A percentile compares a stretch with the other conserved stretches of the same genome.
phyloP scores from a whole-genome alignment of 2,888 invertebrate genomes.

The Agriotes lineatus region DNA sequence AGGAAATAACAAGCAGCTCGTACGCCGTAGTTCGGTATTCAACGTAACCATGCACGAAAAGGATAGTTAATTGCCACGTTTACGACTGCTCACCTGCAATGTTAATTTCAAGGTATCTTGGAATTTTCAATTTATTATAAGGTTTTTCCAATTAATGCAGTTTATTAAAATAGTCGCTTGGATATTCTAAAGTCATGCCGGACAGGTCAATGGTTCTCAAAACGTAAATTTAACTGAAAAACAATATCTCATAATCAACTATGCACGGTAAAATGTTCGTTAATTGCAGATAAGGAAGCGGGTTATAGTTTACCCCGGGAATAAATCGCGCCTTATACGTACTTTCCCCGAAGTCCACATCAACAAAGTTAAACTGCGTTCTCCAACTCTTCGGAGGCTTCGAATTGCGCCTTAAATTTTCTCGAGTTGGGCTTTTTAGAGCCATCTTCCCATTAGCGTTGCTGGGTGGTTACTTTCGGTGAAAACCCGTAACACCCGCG shows the following conservation, averaged over 20 bases:
- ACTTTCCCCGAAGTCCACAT: background rate
- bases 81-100: too few species aligned
- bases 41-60: too few species aligned
- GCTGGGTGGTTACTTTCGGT: conserved; percentile 14
- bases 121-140: too few species aligned
- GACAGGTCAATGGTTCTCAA: too few species aligned
- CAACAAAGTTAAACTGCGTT: background rate
- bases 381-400: conserved; percentile 7
- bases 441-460: conserved; percentile 7
- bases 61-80: too few species aligned
- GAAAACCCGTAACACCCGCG: background rate
- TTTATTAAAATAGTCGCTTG: too few species aligned
- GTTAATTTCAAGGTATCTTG: too few species aligned
- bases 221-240: background rate
- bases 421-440: conserved; percentile 10
- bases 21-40: too few species aligned
- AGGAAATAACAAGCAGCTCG: too few species aligned
- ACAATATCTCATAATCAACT: background rate
- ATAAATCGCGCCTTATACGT: conserved; percentile 2
- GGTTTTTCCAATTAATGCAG: too few species aligned
- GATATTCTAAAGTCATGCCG: too few species aligned
- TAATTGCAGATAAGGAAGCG: background rate
- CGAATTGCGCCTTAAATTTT: conserved; percentile 15
- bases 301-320: background rate
- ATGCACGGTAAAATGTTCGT: background rate